Conservation (phyloP, 2,113 vertebrate genomes). For the Coryphaenoides rupestris region DNA sequence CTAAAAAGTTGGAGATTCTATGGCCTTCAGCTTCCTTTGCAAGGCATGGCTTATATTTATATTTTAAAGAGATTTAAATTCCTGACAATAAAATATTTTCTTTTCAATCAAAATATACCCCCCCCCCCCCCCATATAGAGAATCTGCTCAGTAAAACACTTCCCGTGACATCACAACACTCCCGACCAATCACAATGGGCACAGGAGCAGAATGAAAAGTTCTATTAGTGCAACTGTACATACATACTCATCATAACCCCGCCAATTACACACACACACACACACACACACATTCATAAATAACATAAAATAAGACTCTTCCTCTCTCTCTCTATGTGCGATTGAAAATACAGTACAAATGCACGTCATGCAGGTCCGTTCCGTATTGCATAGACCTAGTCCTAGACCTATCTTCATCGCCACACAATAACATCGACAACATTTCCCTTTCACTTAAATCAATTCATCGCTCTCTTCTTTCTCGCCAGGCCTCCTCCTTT, state of each 20-base stretch:
- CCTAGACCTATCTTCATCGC: slow-evolving; percentile 33
- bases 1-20: slow-evolving; percentile 5
- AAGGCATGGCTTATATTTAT: not conserved
- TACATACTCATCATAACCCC: slow-evolving; percentile 18
- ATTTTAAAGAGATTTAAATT: not conserved
- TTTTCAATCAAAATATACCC: no score
- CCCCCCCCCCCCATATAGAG: not conserved
- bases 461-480: slow-evolving; percentile 10
- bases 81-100: no score
- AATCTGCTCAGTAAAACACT: slow-evolving; percentile 18
- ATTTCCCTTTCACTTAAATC: not conserved
- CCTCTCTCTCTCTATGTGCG: slow-evolving; percentile 35
- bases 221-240: slow-evolving; percentile 30
- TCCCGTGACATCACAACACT: slow-evolving; percentile 25
- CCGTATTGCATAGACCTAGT: slow-evolving; percentile 13
- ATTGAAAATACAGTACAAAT: slow-evolving; percentile 36
- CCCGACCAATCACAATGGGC: slow-evolving; percentile 33
- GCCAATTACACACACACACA: slow-evolving; percentile 19
- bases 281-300: slow-evolving; percentile 13
- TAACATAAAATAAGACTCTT: slow-evolving; percentile 28
- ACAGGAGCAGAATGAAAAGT: slow-evolving; percentile 32
- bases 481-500: slow-evolving; percentile 47
- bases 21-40: not conserved
- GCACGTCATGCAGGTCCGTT: slow-evolving; percentile 36
- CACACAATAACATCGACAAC: not conserved